These are phyloP conservation scores for Pachyseris speciosa DNA, from an alignment of 64 coral and sea anemone genomes.

Conservation along the genomic window DNA sequence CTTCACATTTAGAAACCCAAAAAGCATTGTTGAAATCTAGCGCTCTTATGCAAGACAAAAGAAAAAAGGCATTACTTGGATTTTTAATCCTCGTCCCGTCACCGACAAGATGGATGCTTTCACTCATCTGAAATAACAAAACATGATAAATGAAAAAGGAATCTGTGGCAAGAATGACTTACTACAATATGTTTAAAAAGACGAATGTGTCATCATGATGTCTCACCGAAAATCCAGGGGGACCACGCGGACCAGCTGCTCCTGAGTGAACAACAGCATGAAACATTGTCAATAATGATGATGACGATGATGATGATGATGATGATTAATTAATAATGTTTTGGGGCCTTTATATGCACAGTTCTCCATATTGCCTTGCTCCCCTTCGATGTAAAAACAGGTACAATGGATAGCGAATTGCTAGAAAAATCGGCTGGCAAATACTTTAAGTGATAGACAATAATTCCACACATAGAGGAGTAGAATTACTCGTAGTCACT, in stretches of 20 bases:
- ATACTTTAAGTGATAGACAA: no score
- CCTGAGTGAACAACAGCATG: not conserved
- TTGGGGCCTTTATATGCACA: no score
- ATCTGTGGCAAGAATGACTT: not conserved
- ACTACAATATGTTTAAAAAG: not conserved
- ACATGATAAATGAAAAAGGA: not conserved
- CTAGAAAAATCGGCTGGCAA: no score
- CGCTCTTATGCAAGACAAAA: not conserved
- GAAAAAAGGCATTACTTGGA: constrained; percentile 38
- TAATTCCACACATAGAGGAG: no score
- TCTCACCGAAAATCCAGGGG: constrained; percentile 19
- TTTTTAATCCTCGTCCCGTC: constrained; percentile 39
- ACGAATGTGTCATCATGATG: not conserved
- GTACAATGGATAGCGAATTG: no score
- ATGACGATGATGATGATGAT: no score
- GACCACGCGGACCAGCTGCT: not conserved
- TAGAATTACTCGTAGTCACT: no score
- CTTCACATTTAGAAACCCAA: no score
- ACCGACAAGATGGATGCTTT: constrained; percentile 61
- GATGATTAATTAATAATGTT: no score
- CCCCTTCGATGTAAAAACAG: no score
- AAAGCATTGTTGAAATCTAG: not conserved
- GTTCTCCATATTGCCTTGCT: no score
- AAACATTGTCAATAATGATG: not conserved
- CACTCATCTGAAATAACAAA: constrained; percentile 19